These are phyloP conservation scores for Pheucticus melanocephalus DNA, from an alignment of 2,113 vertebrate species.

Conservation along the genomic window DNA sequence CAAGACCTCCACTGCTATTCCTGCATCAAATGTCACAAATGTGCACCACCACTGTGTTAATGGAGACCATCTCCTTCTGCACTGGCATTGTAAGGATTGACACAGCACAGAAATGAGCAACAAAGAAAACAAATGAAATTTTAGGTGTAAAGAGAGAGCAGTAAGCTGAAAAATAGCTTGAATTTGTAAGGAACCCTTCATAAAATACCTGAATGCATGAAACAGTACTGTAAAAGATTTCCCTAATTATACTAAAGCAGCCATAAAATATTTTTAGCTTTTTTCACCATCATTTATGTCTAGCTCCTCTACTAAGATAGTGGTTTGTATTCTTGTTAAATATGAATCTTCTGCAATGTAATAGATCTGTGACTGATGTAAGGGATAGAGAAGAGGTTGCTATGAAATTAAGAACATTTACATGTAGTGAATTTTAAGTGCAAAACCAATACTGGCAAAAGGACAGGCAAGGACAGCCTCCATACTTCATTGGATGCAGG, in stretches of 20 bases:
- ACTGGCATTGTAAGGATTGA: background rate
- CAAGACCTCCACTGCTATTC: background rate
- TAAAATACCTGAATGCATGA: background rate
- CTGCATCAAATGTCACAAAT: background rate
- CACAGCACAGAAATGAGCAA: background rate
- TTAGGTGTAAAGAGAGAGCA: background rate
- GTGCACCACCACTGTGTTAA: background rate
- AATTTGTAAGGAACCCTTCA: background rate
- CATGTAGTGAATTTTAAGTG: background rate
- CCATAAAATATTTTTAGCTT: background rate
- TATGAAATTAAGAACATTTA: background rate
- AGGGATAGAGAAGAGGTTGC: background rate
- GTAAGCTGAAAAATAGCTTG: background rate
- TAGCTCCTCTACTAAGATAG: background rate
- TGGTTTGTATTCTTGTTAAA: background rate
- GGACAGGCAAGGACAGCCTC: background rate
- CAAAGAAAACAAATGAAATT: background rate
- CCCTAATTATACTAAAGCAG: background rate
- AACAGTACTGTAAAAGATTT: background rate
- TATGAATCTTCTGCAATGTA: background rate
- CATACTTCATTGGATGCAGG: background rate
- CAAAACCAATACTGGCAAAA: background rate
- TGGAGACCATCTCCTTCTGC: background rate
- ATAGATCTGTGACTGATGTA: background rate
- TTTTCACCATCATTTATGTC: background rate